Conservation (phyloP, 1,140 invertebrate species). For the Drosophila setifemur region DNA sequence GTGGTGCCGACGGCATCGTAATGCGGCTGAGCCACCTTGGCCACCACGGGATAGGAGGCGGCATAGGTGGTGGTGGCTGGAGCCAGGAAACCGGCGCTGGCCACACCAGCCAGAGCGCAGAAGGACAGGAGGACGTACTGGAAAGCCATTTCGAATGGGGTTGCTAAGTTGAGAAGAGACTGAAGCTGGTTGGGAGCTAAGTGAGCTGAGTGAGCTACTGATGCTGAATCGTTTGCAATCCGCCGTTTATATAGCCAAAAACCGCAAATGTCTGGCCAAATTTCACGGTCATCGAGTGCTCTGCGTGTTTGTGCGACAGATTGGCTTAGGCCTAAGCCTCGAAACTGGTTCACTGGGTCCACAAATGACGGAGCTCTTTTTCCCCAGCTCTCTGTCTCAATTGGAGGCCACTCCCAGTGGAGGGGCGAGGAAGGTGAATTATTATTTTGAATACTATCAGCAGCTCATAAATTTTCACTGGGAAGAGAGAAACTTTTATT, state of each 20-base stretch:
- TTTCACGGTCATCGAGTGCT: slow-evolving; percentile 56
- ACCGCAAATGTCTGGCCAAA: slow-evolving; percentile 37
- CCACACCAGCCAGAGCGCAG: slow-evolving; percentile 80
- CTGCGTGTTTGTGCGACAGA: slow-evolving; percentile 64
- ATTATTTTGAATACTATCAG: slow-evolving; percentile 76
- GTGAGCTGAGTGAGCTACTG: slow-evolving; percentile 52
- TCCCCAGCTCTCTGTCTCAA: background rate
- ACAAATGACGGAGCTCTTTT: slow-evolving; percentile 41
- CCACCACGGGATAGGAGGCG: slow-evolving; percentile 62
- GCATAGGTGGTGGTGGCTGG: slow-evolving; percentile 56
- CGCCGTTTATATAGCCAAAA: slow-evolving; percentile 59
- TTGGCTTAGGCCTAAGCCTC: slow-evolving; percentile 68
- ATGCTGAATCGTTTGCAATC: slow-evolving; percentile 35
- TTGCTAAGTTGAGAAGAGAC: background rate
- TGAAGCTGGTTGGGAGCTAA: slow-evolving; percentile 43
- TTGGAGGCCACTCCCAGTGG: slow-evolving; percentile 32
- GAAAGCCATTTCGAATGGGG: slow-evolving; percentile 69
- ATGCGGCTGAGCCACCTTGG: slow-evolving; percentile 81
- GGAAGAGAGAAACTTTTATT: slow-evolving; percentile 67
- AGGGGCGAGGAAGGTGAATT: slow-evolving; percentile 48
- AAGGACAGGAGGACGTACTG: slow-evolving; percentile 82
- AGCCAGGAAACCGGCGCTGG: slow-evolving; percentile 81
- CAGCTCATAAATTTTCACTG: slow-evolving; percentile 76
- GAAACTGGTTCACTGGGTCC: slow-evolving; percentile 69
- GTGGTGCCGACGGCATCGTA: slow-evolving; percentile 84